phyloP scores from a whole-genome alignment of 2,797 vertebrate species.

The Platyrinchus mystaceus region DNA sequence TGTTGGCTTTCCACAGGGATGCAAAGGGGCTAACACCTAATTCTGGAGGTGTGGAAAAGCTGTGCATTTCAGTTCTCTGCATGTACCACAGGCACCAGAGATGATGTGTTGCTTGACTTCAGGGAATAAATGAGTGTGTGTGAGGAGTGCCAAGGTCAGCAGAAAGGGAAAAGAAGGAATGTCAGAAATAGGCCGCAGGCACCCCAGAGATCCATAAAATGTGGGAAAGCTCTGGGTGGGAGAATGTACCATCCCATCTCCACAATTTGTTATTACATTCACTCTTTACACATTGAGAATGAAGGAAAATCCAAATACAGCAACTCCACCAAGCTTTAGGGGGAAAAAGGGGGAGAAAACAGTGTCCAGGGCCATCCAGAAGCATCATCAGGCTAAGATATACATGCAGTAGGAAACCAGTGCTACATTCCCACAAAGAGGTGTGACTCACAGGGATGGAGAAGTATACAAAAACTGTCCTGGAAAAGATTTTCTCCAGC shows the following conservation, averaged over 20 bases:
- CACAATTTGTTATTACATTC: neutral
- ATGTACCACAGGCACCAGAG: neutral
- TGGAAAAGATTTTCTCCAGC: neutral
- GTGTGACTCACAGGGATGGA: neutral
- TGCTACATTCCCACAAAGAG: neutral
- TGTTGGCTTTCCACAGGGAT: neutral
- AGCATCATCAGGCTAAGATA: neutral
- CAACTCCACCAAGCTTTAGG: neutral
- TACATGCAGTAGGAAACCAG: neutral
- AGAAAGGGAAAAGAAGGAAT: neutral
- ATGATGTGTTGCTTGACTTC: neutral
- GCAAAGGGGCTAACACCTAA: neutral
- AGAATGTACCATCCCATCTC: neutral
- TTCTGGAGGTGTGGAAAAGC: neutral
- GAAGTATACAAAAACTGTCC: neutral
- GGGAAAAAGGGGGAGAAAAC: rapidly evolving
- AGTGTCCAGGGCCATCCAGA: neutral
- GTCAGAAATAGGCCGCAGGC: neutral
- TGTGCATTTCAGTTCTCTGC: neutral
- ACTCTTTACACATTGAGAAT: neutral
- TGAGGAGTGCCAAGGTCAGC: neutral
- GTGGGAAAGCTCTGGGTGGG: neutral
- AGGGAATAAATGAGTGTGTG: neutral
- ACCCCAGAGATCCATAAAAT: neutral
- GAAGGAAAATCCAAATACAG: neutral